Base-by-base conservation (phyloP, 2,113 vertebrate genomes). In the Psettodes erumei region DNA sequence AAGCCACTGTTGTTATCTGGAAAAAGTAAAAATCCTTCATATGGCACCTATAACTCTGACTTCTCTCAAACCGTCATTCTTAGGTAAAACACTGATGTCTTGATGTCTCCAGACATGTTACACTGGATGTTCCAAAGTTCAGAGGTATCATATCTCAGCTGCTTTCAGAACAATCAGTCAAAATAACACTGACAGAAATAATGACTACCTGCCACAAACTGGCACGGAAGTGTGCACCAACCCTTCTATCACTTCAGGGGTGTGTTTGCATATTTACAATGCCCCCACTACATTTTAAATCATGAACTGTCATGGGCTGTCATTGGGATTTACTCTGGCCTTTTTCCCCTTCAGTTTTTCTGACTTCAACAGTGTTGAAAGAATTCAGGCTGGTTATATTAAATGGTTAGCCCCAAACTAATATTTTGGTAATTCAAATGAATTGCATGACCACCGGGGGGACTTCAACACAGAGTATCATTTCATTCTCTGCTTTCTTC, bases 151-250 rank as follows among this genome's bases (percentile, higher is more conserved):
- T 23, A n/a, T 19, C 23, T 13, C 47, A 2, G 15, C 55, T 23
- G 9, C 8, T 23, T 25, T 67, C 3, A 56, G 33, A 69, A 33
- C 40, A 56, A 63, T 61, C 56, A 51, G 45, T 60, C 38, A 51
- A 32, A 42, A 42, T 23, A 33, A 71, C 23, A 32, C 5, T 63
- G 27, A 59, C 42, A 28, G 54, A 33, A 51, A 70, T 75, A 69
- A 85, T 74, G n/a, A 78, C 38, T 65, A 60, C 40, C 45, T 71
- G 72, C 53, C 63, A 77, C 21, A n/a, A 21, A 23, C 4, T 19
- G n/a, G 19, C 9, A 51, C 53, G 28, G 54, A 61, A 48, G 56
- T 61, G 35, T 28, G 19, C 40, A 25, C 42, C 6, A 48, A 15
- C 27, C 6, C 33, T 35, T 67, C 28, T 28, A 32, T 60, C 28